phyloP scores from a whole-genome alignment of 2,113 vertebrate genomes.

The Oxygymnocypris stewartii region DNA sequence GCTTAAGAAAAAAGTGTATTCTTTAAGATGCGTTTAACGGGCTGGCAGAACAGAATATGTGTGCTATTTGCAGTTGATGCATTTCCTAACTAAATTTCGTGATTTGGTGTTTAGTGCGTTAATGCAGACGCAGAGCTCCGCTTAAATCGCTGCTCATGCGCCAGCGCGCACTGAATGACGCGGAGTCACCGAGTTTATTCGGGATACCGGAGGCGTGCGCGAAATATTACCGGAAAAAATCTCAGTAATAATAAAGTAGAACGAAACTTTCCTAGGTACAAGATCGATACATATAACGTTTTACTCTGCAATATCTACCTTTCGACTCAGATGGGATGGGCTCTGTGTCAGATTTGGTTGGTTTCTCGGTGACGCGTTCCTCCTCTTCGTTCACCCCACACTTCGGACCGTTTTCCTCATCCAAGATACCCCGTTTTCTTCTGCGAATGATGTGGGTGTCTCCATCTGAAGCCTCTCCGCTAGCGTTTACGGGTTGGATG shows the following conservation, averaged over 20 bases:
- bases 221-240: conserved; percentile 1
- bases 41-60: not conserved
- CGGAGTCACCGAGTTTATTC: conserved; percentile 40
- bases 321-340: conserved; percentile 57
- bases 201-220: conserved; percentile 23
- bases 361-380: conserved; percentile 66
- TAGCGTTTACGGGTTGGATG: conserved; percentile 77
- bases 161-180: conserved; percentile 18
- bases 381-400: conserved; percentile 85
- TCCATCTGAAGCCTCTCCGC: conserved; percentile 49
- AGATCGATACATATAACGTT: not conserved
- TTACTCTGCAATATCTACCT: conserved; percentile 66
- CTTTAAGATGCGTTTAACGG: not conserved
- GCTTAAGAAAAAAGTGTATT: not conserved
- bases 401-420: conserved; percentile 74
- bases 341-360: conserved; percentile 42
- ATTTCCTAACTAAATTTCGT: not conserved
- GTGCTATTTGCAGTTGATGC: not conserved
- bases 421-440: conserved; percentile 56
- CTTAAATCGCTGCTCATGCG: too few species aligned
- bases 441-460: conserved; percentile 70
- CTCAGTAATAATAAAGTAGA: not conserved
- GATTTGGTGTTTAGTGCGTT: not conserved
- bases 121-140: not conserved
- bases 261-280: not conserved